These are phyloP conservation scores for Nycticorax nycticorax DNA, from an alignment of 2,113 vertebrate species.

Conservation along the genomic window DNA sequence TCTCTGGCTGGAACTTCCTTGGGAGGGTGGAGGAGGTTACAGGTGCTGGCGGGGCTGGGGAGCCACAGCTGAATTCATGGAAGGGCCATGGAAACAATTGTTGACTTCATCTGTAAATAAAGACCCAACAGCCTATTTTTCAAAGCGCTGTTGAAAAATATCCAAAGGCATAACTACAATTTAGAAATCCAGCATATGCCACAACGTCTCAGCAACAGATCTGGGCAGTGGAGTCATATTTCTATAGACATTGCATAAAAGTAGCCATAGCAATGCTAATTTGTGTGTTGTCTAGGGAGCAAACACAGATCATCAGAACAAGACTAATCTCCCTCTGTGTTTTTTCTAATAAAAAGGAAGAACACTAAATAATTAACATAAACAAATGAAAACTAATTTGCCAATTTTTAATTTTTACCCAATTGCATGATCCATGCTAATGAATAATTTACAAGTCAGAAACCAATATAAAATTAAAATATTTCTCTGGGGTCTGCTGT, in stretches of 20 bases:
- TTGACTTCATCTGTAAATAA: neutral
- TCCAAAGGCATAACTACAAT: neutral
- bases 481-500: slow-evolving; percentile 53
- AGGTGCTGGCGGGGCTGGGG: neutral
- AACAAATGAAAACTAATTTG: slow-evolving; percentile 78
- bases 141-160: neutral
- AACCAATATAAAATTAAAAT: slow-evolving; percentile 59
- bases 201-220: neutral
- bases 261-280: neutral
- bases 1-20: neutral
- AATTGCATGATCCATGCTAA: slow-evolving; percentile 29
- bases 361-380: slow-evolving; percentile 72
- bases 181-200: neutral
- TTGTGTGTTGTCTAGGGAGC: slow-evolving; percentile 7
- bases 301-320: neutral
- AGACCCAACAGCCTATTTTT: neutral
- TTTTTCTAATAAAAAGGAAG: slow-evolving; percentile 44
- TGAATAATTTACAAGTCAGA: slow-evolving; percentile 77
- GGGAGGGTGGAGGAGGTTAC: neutral
- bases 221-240: neutral
- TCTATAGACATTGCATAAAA: neutral
- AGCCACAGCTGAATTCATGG: neutral
- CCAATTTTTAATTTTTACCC: slow-evolving; percentile 68
- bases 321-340: neutral
- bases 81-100: neutral